Percentiles rank a stretch among this genome's conserved stretches.
Evolutionary conservation across 2,113 vertebrate genomes (phyloP).

Genomic region (Bagarius yarrelli): DNA sequence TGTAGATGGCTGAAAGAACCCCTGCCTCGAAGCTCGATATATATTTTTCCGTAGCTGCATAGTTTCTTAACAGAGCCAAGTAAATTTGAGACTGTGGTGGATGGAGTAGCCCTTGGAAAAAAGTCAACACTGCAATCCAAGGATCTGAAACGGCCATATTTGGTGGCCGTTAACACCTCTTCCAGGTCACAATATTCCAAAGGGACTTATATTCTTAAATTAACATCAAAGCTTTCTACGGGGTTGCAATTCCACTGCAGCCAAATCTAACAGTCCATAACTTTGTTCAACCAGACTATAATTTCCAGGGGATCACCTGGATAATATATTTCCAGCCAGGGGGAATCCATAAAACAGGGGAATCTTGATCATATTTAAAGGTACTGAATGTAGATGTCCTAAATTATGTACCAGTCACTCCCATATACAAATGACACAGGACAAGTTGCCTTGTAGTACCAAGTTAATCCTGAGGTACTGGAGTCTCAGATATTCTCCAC

Average conservation of each 20-base stretch:
- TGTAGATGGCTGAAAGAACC: neutral
- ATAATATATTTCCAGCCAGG: slow-evolving; percentile 2
- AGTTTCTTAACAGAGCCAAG: neutral
- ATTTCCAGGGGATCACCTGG: neutral
- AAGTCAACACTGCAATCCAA: neutral
- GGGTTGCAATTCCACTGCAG: neutral
- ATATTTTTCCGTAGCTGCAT: slow-evolving; percentile 2
- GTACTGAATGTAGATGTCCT: neutral
- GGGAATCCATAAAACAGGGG: neutral
- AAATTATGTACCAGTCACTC: no score
- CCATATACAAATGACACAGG: neutral
- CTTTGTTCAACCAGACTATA: neutral
- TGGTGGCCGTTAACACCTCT: neutral
- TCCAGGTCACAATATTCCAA: neutral
- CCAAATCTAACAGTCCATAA: neutral
- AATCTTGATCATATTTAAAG: neutral
- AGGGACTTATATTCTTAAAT: neutral
- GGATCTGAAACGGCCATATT: neutral
- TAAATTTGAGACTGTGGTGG: neutral
- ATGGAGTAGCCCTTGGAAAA: neutral
- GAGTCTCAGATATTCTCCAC: neutral
- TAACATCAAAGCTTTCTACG: neutral
- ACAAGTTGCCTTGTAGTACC: neutral
- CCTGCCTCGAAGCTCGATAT: neutral
- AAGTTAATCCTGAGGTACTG: neutral